Percentiles rank a stretch among this genome's conserved stretches.
phyloP scores from a whole-genome alignment of 2,888 invertebrate species.

The Mimachlamys varia region DNA sequence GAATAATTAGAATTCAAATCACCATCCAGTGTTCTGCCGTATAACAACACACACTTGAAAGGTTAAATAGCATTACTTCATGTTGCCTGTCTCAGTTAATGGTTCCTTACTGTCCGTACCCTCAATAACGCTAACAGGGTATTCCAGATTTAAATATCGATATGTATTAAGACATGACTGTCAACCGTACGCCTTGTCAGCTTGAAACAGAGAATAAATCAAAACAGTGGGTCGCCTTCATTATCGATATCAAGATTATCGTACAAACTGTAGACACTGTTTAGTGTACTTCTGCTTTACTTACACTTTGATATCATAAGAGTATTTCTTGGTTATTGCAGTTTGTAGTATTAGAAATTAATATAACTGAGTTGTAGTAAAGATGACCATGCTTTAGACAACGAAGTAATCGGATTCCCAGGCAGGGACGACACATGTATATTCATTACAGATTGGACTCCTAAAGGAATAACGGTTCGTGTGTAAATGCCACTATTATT shows the following conservation, averaged over 20 bases:
- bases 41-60: neutral
- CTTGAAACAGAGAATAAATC: neutral
- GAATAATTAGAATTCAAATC: neutral
- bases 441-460: neutral
- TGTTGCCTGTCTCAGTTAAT: neutral
- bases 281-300: neutral
- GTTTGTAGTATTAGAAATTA: neutral
- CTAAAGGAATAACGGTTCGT: neutral
- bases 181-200: neutral
- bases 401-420: neutral
- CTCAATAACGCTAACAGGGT: neutral
- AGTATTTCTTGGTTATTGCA: neutral
- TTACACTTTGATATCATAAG: too few relatives aligned
- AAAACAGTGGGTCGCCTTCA: neutral
- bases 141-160: conserved; percentile 18
- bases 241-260: neutral
- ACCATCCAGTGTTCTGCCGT: neutral
- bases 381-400: neutral
- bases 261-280: neutral
- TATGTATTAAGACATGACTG: neutral
- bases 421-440: neutral
- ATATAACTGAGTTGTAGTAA: neutral
- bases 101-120: neutral
- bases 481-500: neutral
- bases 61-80: neutral